Evolutionary conservation across 2,113 vertebrate genomes (phyloP).

Genomic region (Zeus faber): DNA sequence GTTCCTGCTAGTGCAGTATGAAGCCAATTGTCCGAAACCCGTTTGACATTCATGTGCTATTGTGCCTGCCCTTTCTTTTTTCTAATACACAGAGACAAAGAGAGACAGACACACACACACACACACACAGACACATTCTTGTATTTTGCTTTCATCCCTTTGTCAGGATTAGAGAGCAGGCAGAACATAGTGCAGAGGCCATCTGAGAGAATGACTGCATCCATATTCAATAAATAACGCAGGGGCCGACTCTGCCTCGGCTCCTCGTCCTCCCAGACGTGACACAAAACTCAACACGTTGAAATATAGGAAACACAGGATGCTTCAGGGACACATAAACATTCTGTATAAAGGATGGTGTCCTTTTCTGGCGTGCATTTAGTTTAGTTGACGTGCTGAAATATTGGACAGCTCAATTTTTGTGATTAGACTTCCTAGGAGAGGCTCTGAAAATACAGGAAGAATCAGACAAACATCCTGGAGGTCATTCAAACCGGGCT

Average conservation of each 20-base stretch:
- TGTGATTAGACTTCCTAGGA: slow-evolving; percentile 15
- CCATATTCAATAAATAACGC: too few relatives aligned
- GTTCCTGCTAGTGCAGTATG: neutral
- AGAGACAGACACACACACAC: neutral
- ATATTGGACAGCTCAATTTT: slow-evolving; percentile 1
- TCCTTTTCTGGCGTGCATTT: neutral
- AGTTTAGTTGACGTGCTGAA: slow-evolving; percentile 32
- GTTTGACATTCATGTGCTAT: neutral
- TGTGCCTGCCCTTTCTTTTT: neutral
- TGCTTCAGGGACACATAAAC: neutral
- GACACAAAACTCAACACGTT: neutral
- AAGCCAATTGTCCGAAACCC: neutral
- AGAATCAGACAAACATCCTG: slow-evolving; percentile 29
- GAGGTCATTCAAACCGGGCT: neutral
- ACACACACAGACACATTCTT: slow-evolving; percentile 7
- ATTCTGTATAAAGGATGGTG: neutral
- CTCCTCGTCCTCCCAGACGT: too few relatives aligned
- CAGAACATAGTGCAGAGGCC: slow-evolving; percentile 25
- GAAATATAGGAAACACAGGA: slow-evolving; percentile 33
- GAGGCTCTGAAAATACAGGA: neutral
- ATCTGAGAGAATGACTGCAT: slow-evolving; percentile 16
- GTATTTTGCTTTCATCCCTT: slow-evolving; percentile 21
- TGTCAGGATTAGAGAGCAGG: slow-evolving; percentile 12
- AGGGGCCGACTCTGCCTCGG: too few relatives aligned
- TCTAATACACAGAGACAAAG: neutral